Evolutionary conservation across 2,888 invertebrate species (phyloP).

Genomic region (Euplagia quadripunctaria): DNA sequence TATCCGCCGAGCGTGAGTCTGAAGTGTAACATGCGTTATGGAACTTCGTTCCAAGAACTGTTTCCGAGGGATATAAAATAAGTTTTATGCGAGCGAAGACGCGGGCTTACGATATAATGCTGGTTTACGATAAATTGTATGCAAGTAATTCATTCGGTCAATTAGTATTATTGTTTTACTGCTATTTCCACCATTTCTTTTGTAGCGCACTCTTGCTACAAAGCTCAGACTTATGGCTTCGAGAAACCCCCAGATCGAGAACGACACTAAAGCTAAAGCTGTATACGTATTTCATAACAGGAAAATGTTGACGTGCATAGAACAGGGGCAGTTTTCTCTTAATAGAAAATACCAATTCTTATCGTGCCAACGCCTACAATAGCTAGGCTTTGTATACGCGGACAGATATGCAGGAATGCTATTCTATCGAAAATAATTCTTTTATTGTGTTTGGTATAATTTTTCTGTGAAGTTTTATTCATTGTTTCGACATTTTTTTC

Average conservation of each 20-base stretch:
- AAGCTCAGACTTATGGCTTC: too few species aligned
- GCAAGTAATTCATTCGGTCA: neutral
- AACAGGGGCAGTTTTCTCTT: neutral
- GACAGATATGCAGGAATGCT: neutral
- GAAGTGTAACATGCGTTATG: too few species aligned
- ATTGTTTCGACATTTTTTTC: neutral
- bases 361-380: neutral
- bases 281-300: neutral
- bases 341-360: neutral
- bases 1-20: too few species aligned
- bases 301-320: neutral
- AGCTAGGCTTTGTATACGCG: neutral
- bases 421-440: neutral
- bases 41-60: too few species aligned
- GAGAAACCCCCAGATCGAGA: too few species aligned
- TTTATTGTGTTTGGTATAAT: neutral
- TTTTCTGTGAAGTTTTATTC: neutral
- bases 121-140: neutral
- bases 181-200: too few species aligned
- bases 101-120: too few species aligned
- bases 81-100: too few species aligned
- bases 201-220: too few species aligned
- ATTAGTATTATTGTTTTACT: too few species aligned
- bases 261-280: too few species aligned
- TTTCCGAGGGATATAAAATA: too few species aligned